Evolutionary conservation across 1,140 invertebrate genomes (phyloP), one percentile per base, ranked within the genome.

Genomic region (Aphaenogaster ashmeadi): DNA sequence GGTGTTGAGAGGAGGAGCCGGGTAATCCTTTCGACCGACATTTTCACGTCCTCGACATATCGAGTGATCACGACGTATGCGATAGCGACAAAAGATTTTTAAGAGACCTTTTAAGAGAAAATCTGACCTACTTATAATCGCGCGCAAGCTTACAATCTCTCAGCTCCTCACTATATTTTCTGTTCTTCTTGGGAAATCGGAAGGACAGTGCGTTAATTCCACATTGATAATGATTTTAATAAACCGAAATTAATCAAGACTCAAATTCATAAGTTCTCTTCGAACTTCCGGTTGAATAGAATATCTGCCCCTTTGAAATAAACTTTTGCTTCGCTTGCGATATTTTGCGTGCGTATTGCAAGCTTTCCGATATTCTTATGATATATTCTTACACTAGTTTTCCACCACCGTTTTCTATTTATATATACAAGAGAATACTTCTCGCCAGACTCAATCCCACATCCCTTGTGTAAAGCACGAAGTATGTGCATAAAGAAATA

Each of bases 1-100:
- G n/a, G 52, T 54, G 36, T 41, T 13, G 47, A 69, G 47, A 71
- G 38, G 58, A 64, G 41, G 15, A 54, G 41, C 11, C 15, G 27
- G 11, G 52, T 89, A 90, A 90, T 90, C 86, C 74, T 33, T 90
- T 75, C 79, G 86, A 90, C 88, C 79, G 89, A 90, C 78, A 88
- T 90, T 90, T 79, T 80, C 74, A 90, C 60, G 38, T 87, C n/a
- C 88, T 83, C 89, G 64, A 79, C 79, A 62, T 79, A 66, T 87
- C 72, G 56, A 87, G 9, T 62, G 52, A 6, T n/a, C 38, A 2
- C 41, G 18, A 56, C 50, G n/a, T 44, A 44, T 1, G 13, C 62
- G 41, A 62, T 36, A 36, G 13, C 41, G 15, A 58, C 56, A 33
- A 87, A 69, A 77, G 50, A 27, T 90, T 62, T 52, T 56, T 71